Conservation (phyloP, 2,113 vertebrate genomes). For the Platichthys stellatus region DNA sequence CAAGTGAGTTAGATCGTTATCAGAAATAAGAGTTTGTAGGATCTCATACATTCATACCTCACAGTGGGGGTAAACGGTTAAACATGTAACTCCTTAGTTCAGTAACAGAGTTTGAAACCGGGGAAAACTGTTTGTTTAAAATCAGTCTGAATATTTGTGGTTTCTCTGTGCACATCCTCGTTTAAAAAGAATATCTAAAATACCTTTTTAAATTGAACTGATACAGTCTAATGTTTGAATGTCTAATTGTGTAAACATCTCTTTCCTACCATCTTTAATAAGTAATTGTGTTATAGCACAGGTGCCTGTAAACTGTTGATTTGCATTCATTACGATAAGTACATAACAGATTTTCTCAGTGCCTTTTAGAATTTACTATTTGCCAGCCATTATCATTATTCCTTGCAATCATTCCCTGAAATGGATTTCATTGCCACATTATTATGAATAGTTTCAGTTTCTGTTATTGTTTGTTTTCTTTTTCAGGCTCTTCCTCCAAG, state of each 20-base stretch:
- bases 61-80: not conserved
- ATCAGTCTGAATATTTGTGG: too few species aligned
- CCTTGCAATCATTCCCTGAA: not conserved
- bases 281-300: not conserved
- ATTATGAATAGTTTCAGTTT: not conserved
- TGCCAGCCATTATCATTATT: not conserved
- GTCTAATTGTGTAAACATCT: not conserved
- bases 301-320: too few species aligned
- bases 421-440: not conserved
- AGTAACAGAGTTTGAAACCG: not conserved
- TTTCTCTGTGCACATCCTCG: too few species aligned
- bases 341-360: not conserved
- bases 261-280: not conserved
- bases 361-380: not conserved
- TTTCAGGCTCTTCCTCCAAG: conserved; percentile 88
- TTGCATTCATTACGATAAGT: not conserved
- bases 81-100: not conserved
- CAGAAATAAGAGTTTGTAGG: not conserved
- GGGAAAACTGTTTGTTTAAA: not conserved
- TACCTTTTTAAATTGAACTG: too few species aligned
- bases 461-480: not conserved
- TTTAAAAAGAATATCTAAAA: too few species aligned
- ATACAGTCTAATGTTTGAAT: too few species aligned
- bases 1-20: not conserved
- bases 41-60: not conserved